Evolutionary conservation across 1,140 invertebrate genomes (phyloP), one percentile per base, ranked within the genome.

Genomic region (Nephila pilipes): DNA sequence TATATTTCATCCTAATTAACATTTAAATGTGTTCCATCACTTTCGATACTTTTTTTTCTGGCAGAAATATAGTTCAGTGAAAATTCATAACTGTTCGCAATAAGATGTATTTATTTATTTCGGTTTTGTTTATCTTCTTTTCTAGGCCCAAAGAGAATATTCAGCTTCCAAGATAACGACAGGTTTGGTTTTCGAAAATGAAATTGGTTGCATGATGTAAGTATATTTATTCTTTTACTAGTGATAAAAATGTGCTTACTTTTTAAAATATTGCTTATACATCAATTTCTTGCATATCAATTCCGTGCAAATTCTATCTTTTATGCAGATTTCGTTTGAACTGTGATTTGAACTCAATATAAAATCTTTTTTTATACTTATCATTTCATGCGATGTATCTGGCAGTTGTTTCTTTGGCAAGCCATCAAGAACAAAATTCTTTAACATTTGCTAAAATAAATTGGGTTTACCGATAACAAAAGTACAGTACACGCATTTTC

Each of bases 191-290:
- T 75, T 32, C 6, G 29, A 16, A 36, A 32, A 75, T 36, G 69
- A 83, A 57, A 83, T 83, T 4, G 3, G 81, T 46, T 83, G 81
- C 20, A 83, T 83, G 81, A 83, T 83, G 81, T 83, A n/a, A 83
- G 81, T 83, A 57, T 5, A 55, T 83, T 55, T 55, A 83, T 29
- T 54, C 20, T 83, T 83, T 83, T 46, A n/a, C n/a, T n/a, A n/a
- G n/a, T n/a, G n/a, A n/a, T n/a, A n/a, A n/a, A n/a, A n/a, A n/a
- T n/a, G n/a, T n/a, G n/a, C n/a, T n/a, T n/a, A n/a, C n/a, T n/a
- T n/a, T n/a, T 60, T n/a, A 60, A 60, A 60, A 60, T 5, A 60
- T n/a, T n/a, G 58, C n/a, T 60, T 60, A 60, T 60, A 22, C 58
- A 22, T 60, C 20, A 60, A 60, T 60, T 20, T 6, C 5, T 5